A percentile compares a stretch with the other conserved stretches of the same genome.
Conservation (phyloP, 2,113 vertebrate species). For the Thryonomys swinderianus region DNA sequence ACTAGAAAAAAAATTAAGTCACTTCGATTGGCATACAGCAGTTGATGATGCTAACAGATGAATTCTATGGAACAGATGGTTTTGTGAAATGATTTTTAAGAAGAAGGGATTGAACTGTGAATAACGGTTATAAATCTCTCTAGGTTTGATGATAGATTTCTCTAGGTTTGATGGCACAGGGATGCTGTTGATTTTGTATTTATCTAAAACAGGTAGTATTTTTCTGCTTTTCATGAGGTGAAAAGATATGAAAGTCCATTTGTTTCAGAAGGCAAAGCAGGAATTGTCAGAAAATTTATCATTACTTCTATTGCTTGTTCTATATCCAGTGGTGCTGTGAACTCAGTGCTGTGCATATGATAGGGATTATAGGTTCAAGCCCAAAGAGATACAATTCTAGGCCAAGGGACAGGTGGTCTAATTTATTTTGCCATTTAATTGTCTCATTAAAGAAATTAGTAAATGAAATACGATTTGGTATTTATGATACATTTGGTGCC, state of each 20-base stretch:
- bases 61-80: neutral
- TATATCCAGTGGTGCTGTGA: neutral
- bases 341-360: neutral
- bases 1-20: neutral
- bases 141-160: no score
- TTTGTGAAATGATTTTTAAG: constrained; percentile 43
- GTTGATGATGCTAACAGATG: neutral
- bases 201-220: constrained; percentile 16
- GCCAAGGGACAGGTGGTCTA: neutral
- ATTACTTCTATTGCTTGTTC: neutral
- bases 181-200: neutral
- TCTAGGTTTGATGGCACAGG: neutral
- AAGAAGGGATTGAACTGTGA: neutral
- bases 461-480: neutral
- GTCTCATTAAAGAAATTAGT: neutral
- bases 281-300: neutral
- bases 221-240: neutral
- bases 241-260: neutral
- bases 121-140: neutral
- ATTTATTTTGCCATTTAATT: constrained; percentile 10
- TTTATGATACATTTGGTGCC: neutral
- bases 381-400: neutral
- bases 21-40: neutral
- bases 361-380: neutral
- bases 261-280: constrained; percentile 3